phyloP scores from a whole-genome alignment of 2,113 vertebrate genomes.

The Prietella phreatophila region DNA sequence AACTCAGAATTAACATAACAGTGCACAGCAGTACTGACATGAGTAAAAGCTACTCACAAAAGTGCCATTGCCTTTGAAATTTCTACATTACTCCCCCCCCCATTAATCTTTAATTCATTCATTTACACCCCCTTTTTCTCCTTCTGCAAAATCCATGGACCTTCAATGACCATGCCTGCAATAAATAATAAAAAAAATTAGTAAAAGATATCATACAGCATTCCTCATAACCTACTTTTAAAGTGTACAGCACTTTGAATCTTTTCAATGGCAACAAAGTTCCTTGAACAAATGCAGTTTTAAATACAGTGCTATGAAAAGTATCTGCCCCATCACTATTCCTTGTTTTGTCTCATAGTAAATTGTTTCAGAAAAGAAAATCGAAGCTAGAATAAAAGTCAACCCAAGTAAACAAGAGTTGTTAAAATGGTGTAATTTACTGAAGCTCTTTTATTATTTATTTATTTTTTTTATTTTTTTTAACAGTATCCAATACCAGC shows the following conservation, averaged over 20 bases:
- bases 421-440: too few species aligned
- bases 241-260: neutral
- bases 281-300: too few species aligned
- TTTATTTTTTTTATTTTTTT: too few species aligned
- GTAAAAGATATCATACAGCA: neutral
- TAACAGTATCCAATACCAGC: too few species aligned
- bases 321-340: too few species aligned
- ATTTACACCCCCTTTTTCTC: slow-evolving; percentile 37
- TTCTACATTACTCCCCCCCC: neutral
- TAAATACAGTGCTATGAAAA: too few species aligned
- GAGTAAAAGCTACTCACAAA: slow-evolving; percentile 28
- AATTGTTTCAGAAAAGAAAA: too few species aligned
- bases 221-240: neutral
- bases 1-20: slow-evolving; percentile 50
- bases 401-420: too few species aligned
- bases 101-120: neutral
- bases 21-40: slow-evolving; percentile 14
- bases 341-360: too few species aligned
- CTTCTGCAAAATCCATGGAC: slow-evolving; percentile 45
- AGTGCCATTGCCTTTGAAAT: slow-evolving; percentile 12
- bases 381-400: too few species aligned
- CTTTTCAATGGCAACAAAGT: neutral
- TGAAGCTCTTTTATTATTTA: too few species aligned
- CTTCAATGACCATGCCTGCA: slow-evolving; percentile 50
- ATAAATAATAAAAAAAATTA: slow-evolving; percentile 25